Evolutionary conservation across 2,888 invertebrate genomes (phyloP), one percentile per base, ranked within the genome.

Genomic region (Nemotelus nigrinus): DNA sequence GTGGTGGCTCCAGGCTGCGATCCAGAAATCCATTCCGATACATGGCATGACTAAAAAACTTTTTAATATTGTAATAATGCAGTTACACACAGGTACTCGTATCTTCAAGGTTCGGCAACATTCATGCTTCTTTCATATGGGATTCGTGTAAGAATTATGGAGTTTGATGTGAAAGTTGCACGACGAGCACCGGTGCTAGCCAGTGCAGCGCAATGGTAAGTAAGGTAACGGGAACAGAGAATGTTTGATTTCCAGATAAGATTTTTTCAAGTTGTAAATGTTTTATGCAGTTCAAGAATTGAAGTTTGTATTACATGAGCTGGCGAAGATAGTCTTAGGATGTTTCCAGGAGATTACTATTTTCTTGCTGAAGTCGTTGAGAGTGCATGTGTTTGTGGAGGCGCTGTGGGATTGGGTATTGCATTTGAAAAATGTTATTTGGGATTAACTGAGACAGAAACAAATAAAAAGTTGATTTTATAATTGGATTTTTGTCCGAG

Each of bases 21-120:
- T 25, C 25, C 53, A 60, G 39, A 39, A 48, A 67, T 67, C 67
- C 48, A 48, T 48, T 67, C 47, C 45, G 67, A 48, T 47, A 67
- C 67, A 67, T n/a, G 67, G 10, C 8, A 67, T 10, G 68, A 53
- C 68, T 50, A 67, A 25, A 68, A 68, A 68, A 68, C 68, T 68
- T 68, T 68, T 68, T 68, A 53, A 68, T 68, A 68, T 68, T 53
- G 68, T 68, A 44, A 50, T 53, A 53, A 68, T 68, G 68, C 53
- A 68, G 68, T 68, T 68, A 68, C 68, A 68, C 43, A 45, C 68
- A 53, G 41, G 53, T 25, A 25, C 25, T 25, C 25, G 25, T 25
- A 25, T 25, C 25, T 25, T 25, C 25, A 25, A 25, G 25, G 25
- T 25, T 25, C 25, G 25, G 41, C 53, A 68, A 43, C 41, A 6